Base-by-base conservation (phyloP, 1,140 invertebrate genomes). In the Acromyrmex echinatior region DNA sequence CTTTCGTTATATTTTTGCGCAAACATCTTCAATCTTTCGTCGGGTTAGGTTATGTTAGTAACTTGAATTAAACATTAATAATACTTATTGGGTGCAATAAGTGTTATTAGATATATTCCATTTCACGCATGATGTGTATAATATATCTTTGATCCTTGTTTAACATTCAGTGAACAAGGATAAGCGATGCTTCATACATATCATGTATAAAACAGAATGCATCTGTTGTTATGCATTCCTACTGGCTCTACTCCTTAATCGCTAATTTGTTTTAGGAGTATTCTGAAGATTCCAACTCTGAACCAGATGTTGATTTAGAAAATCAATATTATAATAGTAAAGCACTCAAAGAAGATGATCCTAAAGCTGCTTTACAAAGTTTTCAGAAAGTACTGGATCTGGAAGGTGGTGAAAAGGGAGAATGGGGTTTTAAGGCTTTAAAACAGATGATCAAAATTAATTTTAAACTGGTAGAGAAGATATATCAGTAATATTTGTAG, bases 391-490 rank as follows among this genome's bases (percentile, higher is more conserved):
- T 99, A 39, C 95, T 99, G 84, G 98, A 99, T 94, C 95, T 99
- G 66, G 99, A 99, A 96, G 98, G 98, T 68, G 99, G 98, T 7
- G 99, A 99, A 91, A 99, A 99, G 96, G 99, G 99, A 68, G 99
- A 99, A 97, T 99, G 99, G 99, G 99, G 99, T 0, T 99, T 99
- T 93, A 99, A 99, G 96, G 99, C 99, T n/a, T 96, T 99, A 1
- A 99, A 99, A 95, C 99, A 99, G 95, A 99, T 99, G 99, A 99
- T 99, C 65, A 99, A 99, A 96, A 99, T 99, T 77, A 99, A 99
- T 95, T 99, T 99, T 95, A 99, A 98, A 97, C 95, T 99, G 96
- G 99, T 99, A 60, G 25, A 74, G 25, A 45, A 62, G 14, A 73
- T 81, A 56, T n/a, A n/a, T 76, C 53, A 71, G 0, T 58, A 66